Base-by-base conservation (phyloP, 1,140 invertebrate genomes). In the Acromyrmex heyeri region DNA sequence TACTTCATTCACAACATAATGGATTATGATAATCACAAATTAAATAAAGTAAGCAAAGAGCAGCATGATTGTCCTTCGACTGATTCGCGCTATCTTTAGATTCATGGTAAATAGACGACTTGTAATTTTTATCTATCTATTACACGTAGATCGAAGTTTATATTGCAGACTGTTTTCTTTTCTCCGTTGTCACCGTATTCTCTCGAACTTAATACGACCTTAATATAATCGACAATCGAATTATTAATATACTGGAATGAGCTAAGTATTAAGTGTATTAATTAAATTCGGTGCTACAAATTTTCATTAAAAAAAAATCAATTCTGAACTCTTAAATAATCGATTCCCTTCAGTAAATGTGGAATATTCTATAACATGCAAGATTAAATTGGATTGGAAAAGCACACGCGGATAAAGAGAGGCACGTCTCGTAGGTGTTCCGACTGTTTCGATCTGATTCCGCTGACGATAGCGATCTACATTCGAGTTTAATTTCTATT, bases 401-500 rank as follows among this genome's bases (percentile, higher is more conserved):
- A 62, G 67, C 53, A 82, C 21, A 27, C 38, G 55, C 69, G 69
- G 16, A 67, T 73, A 83, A 73, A 83, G 38, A 83, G 69, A 83
- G 55, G 24, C 44, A 83, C 75, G 61, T 78, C 61, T 85, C 50
- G 61, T 78, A 78, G 59, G 62, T 85, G 75, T 59, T 53, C 48
- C 62, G 30, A 65, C 48, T 78, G 82, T 85, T 53, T 85, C 82
- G 82, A 75, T 83, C 79, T 75, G 72, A 75, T 83, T 83, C 69
- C 55, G 67, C 38, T 67, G n/a, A 12, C 55, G 79, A 70, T 85
- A 85, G 55, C 61, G 44, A 87, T 38, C 53, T 48, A 55, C 16
- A 67, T 44, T 57, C 27, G 62, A 62, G 14, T 67, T 61, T 77
- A 87, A 85, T 85, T 88, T 59, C 82, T 86, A 88, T 88, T 81